phyloP scores from a whole-genome alignment of 2,113 vertebrate species.

The Poeciliopsis prolifica region DNA sequence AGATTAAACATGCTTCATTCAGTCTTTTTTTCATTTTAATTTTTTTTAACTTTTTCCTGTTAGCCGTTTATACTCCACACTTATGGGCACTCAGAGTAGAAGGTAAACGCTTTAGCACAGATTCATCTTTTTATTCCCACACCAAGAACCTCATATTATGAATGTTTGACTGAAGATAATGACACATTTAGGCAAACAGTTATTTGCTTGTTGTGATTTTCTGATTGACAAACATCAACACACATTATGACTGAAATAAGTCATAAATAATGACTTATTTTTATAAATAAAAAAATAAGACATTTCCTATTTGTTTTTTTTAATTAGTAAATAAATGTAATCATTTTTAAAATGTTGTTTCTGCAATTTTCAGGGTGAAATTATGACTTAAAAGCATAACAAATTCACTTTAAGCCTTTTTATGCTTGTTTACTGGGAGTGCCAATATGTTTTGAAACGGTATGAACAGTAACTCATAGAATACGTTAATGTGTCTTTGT shows the following conservation, averaged over 20 bases:
- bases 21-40: background rate
- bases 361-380: background rate
- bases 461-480: background rate
- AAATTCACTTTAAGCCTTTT: background rate
- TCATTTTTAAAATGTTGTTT: background rate
- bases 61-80: background rate
- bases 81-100: background rate
- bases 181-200: no score
- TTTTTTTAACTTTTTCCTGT: background rate
- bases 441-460: background rate
- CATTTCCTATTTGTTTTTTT: background rate
- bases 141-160: background rate
- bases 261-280: no score
- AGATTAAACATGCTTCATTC: slow-evolving; percentile 3
- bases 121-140: background rate
- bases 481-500: background rate
- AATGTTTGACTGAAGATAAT: no score
- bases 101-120: background rate
- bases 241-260: no score
- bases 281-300: no score
- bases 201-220: no score
- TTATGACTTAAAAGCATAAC: no score
- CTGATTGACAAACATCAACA: no score
- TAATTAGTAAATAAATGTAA: background rate
- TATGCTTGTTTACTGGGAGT: background rate